Evolutionary conservation across 2,797 vertebrate genomes (phyloP).

Genomic region (Sorex maritimensis): DNA sequence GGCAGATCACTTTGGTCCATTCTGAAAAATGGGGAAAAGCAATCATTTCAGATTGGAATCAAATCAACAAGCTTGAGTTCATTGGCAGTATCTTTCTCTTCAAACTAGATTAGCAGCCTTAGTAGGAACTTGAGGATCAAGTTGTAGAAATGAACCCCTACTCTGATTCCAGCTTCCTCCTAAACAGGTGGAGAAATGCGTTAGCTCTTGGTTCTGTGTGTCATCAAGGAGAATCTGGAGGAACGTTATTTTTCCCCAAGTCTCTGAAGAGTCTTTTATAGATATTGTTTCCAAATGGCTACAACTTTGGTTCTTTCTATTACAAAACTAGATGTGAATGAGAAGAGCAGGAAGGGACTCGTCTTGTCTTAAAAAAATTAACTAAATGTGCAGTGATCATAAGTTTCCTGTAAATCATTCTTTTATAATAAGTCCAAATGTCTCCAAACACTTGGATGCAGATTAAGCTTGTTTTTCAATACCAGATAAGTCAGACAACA

Average conservation of each 20-base stretch:
- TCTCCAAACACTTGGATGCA: background rate
- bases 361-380: background rate
- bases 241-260: background rate
- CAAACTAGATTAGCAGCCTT: background rate
- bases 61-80: conserved; percentile 16
- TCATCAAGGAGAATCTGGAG: background rate
- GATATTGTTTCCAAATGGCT: background rate
- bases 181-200: background rate
- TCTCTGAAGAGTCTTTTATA: background rate
- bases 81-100: conserved; percentile 14
- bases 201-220: background rate
- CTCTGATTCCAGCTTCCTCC: background rate
- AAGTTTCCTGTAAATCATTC: background rate
- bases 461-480: background rate
- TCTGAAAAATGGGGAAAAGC: background rate
- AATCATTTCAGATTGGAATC: background rate
- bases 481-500: background rate
- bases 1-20: background rate
- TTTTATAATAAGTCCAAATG: background rate
- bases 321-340: background rate
- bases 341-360: background rate
- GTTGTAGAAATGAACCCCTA: background rate
- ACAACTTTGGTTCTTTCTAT: background rate
- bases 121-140: background rate
- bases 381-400: background rate